These are phyloP conservation scores for Rhingia campestris DNA, from an alignment of 2,888 invertebrate species.

Conservation along the genomic window DNA sequence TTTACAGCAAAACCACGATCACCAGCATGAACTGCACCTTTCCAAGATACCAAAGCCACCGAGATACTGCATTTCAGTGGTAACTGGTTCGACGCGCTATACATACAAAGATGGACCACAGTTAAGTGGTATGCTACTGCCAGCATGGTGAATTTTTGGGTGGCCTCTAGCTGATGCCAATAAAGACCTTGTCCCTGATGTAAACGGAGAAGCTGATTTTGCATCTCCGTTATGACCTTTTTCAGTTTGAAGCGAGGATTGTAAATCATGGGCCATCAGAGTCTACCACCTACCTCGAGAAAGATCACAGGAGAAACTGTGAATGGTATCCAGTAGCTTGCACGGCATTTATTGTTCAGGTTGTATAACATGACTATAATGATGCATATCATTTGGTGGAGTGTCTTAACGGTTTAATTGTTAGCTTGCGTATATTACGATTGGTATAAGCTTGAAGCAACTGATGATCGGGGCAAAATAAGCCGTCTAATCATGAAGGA, in stretches of 20 bases:
- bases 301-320: slow-evolving; percentile 10
- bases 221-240: slow-evolving; percentile 33
- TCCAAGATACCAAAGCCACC: slow-evolving; percentile 19
- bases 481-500: no score
- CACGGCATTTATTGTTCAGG: no score
- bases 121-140: neutral
- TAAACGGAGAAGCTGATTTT: slow-evolving; percentile 30
- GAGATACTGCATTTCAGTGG: slow-evolving; percentile 19
- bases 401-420: no score
- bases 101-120: neutral
- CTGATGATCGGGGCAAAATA: no score
- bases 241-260: slow-evolving; percentile 7
- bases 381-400: no score
- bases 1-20: neutral
- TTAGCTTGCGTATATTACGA: no score
- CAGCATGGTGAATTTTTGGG: slow-evolving; percentile 31
- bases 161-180: slow-evolving; percentile 40
- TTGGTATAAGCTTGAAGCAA: no score
- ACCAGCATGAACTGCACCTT: slow-evolving; percentile 5
- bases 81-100: slow-evolving; percentile 51
- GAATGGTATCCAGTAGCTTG: no score
- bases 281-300: slow-evolving; percentile 36
- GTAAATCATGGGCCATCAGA: slow-evolving; percentile 34
- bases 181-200: slow-evolving; percentile 42
- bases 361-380: no score